These are phyloP conservation scores for Silurus aristotelis DNA, from an alignment of 2,797 vertebrate genomes.

Conservation along the genomic window DNA sequence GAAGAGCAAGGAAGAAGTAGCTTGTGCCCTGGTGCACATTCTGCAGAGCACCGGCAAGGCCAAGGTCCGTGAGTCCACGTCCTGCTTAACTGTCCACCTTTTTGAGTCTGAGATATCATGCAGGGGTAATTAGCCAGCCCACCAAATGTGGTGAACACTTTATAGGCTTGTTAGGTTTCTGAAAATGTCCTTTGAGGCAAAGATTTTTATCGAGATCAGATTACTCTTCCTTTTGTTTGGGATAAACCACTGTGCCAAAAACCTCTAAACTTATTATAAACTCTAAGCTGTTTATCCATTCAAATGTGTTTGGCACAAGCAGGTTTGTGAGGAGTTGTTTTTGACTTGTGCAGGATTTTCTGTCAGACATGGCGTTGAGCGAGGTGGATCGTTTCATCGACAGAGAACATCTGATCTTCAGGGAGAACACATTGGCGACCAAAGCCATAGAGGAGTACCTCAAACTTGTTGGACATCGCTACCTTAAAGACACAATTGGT, in stretches of 20 bases:
- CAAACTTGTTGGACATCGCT: conserved; percentile 97
- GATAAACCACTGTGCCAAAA: neutral
- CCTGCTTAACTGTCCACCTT: neutral
- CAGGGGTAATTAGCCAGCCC: neutral
- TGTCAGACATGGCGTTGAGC: conserved; percentile 98
- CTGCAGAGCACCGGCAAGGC: conserved; percentile 95
- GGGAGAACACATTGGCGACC: conserved; percentile 96
- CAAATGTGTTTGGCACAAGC: neutral
- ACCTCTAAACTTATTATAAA: neutral
- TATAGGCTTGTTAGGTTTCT: neutral
- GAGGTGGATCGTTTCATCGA: conserved; percentile 97
- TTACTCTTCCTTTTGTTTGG: neutral
- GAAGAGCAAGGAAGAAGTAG: conserved; percentile 97
- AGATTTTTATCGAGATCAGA: neutral
- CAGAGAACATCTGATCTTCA: conserved; percentile 95
- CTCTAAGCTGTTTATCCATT: neutral
- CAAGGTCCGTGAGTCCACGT: conserved; percentile 75
- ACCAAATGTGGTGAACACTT: neutral
- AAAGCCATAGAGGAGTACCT: conserved; percentile 99
- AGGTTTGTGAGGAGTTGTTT: conserved; percentile 4
- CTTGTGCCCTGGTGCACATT: conserved; percentile 94
- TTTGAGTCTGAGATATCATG: neutral
- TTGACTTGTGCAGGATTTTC: conserved; percentile 83
- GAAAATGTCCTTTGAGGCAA: neutral
- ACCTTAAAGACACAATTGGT: conserved; percentile 99